Evolutionary conservation across 2,797 vertebrate genomes (phyloP), one percentile per base, ranked within the genome.

Genomic region (Coregonus ussuriensis): DNA sequence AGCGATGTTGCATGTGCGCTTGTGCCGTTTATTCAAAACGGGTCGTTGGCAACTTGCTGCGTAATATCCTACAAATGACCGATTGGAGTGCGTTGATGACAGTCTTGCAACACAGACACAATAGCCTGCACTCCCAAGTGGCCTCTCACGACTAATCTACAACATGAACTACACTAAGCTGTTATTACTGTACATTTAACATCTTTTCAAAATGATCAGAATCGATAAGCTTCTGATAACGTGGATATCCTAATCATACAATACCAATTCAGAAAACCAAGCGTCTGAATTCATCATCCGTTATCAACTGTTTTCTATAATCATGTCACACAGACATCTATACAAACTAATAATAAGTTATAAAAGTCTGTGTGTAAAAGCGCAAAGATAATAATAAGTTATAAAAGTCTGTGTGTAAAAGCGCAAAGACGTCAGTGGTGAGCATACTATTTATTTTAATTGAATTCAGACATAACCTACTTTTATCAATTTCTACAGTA

Each of bases 1-100:
- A 11, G 75, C 52, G 74, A 67, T 70, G 31, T 29, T 75, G 74
- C 21, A 29, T 33, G 65, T 41, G 75, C 73, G 77, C 80, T 81
- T 73, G 76, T 74, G 37, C 68, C 16, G 41, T 47, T 47, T 13
- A 47, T 47, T 47, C 41, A 47, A 37, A 21, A 41, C n/a, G 7
- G n/a, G 35, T 25, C 6, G 69, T 21, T 47, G 69, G 37, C 35
- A 47, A 70, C 7, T 14, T 70, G 68, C 37, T 70, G 68, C 33
- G 56, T 59, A 59, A 59, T 59, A 59, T 59, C 56, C 18, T 59
- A 59, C 56, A 59, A 59, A 59, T 59, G 3, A 70, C 47, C 68
- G 9, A 47, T n/a, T 47, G 14, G 33, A 41, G 35, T 41, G 33
- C 37, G 35, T 70, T 29, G 63, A 66, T 66, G 63, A 11, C 63